Base-by-base conservation (phyloP, 2,113 vertebrate species). In the Choloepus hoffmanni region DNA sequence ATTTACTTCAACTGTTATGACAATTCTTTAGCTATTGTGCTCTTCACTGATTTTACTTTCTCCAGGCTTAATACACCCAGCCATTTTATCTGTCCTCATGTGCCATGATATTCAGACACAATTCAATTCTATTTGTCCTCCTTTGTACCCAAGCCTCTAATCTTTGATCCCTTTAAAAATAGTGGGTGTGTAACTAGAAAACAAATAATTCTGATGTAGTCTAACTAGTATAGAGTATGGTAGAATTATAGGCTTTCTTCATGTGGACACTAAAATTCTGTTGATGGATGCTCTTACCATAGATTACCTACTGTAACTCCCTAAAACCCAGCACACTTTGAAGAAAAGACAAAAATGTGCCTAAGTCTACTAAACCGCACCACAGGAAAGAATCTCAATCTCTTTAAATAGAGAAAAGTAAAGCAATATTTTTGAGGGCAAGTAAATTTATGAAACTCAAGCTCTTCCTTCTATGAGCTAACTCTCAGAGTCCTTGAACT, bases 161-260 rank as follows among this genome's bases (percentile, higher is more conserved):
- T 60, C 26, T 76, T 62, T 43, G 48, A 74, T 93, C 33, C n/a
- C 94, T 92, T 90, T 18, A 73, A 96, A 16, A 90, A 62, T 84
- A 88, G 19, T 92, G 4, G 14, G 43, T 55, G 7, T 36, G 1
- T 70, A 79, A 83, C 23, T 84, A 8, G 24, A 68, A 79, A 83
- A 60, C n/a, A 95, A 53, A 53, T 40, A 65, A 92, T 36, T 84
- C 43, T 60, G 8, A 65, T 90, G 13, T 82, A 11, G 4, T 68
- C 33, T 74, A 24, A 1, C n/a, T 90, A 91, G 62, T 18, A 67
- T 8, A 67, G 4, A 67, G 12, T 82, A 30, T 15, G 30, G 8
- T 60, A 28, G 91, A 89, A 65, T 53, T 18, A 58, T 43, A 86
- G 21, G 62, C 9, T 43, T 4, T 81, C 18, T 92, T 50, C 6